Conservation (phyloP, 37 sponge, comb jelly and placozoan species). For the Halisarca cf. caerulea region DNA sequence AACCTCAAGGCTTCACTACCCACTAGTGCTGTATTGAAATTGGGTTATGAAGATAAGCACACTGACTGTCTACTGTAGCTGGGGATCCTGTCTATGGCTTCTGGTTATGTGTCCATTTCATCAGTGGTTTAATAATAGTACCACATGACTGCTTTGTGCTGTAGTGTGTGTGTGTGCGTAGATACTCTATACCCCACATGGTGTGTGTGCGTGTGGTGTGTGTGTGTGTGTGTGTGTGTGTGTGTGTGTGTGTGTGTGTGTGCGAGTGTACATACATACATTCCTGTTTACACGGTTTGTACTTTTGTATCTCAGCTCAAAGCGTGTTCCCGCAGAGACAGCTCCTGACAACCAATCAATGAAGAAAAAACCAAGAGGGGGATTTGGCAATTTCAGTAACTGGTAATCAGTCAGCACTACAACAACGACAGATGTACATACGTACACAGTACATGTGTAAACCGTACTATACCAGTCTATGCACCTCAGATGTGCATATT, state of each 20-base stretch:
- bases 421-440: too few relatives aligned
- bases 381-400: constrained; percentile 51
- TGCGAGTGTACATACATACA: neutral
- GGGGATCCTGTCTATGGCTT: too few relatives aligned
- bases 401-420: too few relatives aligned
- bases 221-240: neutral
- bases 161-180: neutral
- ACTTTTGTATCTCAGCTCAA: neutral
- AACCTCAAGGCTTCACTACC: too few relatives aligned
- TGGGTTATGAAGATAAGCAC: too few relatives aligned
- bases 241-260: constrained; percentile 17
- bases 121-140: too few relatives aligned
- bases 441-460: too few relatives aligned
- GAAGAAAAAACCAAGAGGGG: constrained; percentile 15
- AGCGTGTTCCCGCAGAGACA: neutral
- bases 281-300: neutral
- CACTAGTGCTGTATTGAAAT: too few relatives aligned
- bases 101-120: too few relatives aligned
- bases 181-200: neutral
- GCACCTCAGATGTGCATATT: too few relatives aligned
- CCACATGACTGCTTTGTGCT: neutral
- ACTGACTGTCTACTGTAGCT: too few relatives aligned
- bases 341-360: neutral
- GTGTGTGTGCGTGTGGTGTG: neutral
- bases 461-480: too few relatives aligned